Conservation (phyloP, 2,888 invertebrate species). For the Harpalus rubripes region DNA sequence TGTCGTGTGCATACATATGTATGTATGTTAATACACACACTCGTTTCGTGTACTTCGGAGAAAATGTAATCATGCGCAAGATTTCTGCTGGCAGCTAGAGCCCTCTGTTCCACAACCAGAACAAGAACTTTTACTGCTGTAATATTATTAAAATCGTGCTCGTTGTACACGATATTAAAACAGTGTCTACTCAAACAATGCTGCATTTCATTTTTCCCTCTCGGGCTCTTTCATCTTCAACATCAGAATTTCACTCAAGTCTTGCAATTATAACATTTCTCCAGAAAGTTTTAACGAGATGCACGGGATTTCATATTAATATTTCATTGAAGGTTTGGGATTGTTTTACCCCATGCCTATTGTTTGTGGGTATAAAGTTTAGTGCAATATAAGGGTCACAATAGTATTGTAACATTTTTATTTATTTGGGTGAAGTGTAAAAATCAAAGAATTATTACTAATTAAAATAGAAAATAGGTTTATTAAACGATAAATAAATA, state of each 20-base stretch:
- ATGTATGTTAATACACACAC: background rate
- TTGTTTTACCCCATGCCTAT: no score
- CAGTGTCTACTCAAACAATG: background rate
- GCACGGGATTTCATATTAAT: no score
- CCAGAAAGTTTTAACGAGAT: background rate
- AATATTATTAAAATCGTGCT: background rate
- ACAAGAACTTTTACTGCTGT: background rate
- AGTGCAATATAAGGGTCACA: no score
- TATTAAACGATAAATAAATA: no score
- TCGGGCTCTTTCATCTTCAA: background rate
- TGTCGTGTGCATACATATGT: background rate
- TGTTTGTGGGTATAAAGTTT: no score
- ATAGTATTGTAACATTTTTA: no score
- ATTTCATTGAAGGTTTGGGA: no score
- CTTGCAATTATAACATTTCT: background rate
- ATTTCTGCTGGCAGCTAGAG: background rate
- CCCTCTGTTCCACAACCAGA: background rate
- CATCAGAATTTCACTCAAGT: background rate
- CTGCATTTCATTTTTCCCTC: background rate
- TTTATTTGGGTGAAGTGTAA: no score
- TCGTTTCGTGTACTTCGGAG: background rate
- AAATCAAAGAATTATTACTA: no score
- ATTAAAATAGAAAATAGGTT: no score
- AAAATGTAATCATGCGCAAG: background rate
- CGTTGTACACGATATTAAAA: background rate